Percentiles rank a stretch among this genome's conserved stretches.
Evolutionary conservation across 2,888 invertebrate genomes (phyloP).

Genomic region (Chloroclysta siterata): DNA sequence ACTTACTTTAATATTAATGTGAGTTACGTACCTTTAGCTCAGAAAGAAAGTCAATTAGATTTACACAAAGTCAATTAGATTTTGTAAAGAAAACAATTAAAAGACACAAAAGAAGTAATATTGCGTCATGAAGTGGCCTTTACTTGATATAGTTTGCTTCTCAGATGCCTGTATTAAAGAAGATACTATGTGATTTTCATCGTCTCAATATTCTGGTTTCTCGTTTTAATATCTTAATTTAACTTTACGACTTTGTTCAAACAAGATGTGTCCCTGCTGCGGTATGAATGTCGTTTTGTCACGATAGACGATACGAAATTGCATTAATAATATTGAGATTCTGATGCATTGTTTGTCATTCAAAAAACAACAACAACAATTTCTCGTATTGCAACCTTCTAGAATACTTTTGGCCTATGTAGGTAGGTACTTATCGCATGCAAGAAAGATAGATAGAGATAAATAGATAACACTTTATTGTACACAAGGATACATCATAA

Average conservation of each 20-base stretch:
- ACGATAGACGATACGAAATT: neutral
- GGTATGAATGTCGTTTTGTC: neutral
- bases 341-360: neutral
- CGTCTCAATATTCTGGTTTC: slow-evolving; percentile 9
- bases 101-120: neutral
- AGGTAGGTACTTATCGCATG: too few species aligned
- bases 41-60: too few species aligned
- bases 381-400: too few species aligned
- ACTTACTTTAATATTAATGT: too few species aligned
- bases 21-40: too few species aligned
- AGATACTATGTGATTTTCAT: neutral
- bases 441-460: too few species aligned
- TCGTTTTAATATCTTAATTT: slow-evolving; percentile 25
- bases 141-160: neutral
- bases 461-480: too few species aligned
- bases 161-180: neutral
- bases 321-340: neutral
- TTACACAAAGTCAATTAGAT: neutral
- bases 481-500: too few species aligned
- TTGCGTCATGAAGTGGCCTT: neutral
- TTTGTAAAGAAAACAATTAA: neutral
- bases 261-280: slow-evolving; percentile 22
- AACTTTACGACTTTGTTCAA: slow-evolving; percentile 26
- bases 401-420: too few species aligned
- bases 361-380: too few species aligned